A percentile compares a stretch with the other conserved stretches of the same genome.
These are phyloP conservation scores for Hydrozoanthus tunicans DNA, from an alignment of 64 coral and sea anemone genomes.

Conservation along the genomic window DNA sequence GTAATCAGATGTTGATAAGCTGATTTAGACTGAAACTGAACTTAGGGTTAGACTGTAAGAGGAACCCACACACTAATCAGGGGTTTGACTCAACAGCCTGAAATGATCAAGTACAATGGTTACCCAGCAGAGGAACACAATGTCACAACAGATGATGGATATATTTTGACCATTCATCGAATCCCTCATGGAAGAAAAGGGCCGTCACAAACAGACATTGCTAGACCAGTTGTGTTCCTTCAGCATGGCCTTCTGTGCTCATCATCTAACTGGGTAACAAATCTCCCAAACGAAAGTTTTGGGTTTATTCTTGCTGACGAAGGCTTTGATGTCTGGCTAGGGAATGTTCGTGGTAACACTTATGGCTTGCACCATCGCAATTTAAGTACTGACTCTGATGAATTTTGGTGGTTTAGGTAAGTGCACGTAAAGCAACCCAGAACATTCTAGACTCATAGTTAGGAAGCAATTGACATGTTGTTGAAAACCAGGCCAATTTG, in stretches of 20 bases:
- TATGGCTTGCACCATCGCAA: constrained; percentile 74
- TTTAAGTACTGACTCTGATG: constrained; percentile 65
- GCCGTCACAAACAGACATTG: neutral
- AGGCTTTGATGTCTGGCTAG: constrained; percentile 94
- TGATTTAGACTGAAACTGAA: no score
- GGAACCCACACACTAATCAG: neutral
- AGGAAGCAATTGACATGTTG: no score
- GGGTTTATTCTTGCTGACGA: constrained; percentile 87
- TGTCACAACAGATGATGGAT: constrained; percentile 78
- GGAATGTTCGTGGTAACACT: constrained; percentile 82
- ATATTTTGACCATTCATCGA: constrained; percentile 86
- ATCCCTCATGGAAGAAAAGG: constrained; percentile 78
- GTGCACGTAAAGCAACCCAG: neutral
- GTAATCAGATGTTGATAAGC: no score
- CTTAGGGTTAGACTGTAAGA: neutral
- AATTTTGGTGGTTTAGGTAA: constrained; percentile 96
- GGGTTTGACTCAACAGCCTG: constrained; percentile 48
- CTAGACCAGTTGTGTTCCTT: constrained; percentile 76
- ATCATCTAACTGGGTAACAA: constrained; percentile 87
- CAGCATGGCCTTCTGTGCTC: constrained; percentile 85
- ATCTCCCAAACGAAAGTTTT: constrained; percentile 90
- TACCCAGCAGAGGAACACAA: constrained; percentile 80
- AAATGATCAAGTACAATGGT: constrained; percentile 87
- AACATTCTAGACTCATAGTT: no score
- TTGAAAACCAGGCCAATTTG: no score